Percentiles rank a stretch among this genome's conserved stretches.
Evolutionary conservation across 1,140 invertebrate genomes (phyloP).

Genomic region (Anastrepha obliqua): DNA sequence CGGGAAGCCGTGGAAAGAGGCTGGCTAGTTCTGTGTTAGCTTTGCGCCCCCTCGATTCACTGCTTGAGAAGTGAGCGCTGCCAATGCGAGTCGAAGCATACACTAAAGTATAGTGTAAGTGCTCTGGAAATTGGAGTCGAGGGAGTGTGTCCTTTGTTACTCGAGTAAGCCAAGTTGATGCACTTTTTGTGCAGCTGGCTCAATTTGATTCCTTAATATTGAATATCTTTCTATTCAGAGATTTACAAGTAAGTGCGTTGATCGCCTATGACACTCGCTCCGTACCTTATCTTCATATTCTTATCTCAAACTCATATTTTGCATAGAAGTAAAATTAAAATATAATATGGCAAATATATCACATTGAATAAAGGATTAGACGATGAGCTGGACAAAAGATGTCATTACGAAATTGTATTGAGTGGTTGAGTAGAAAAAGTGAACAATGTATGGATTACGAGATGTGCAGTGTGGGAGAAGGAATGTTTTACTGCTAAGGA

Average conservation of each 20-base stretch:
- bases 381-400: neutral
- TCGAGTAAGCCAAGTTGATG: slow-evolving; percentile 42
- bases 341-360: slow-evolving; percentile 5
- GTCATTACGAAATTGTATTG: neutral
- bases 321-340: slow-evolving; percentile 41
- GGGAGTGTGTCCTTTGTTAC: neutral
- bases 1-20: no score
- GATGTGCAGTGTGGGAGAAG: no score
- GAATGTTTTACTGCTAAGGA: no score
- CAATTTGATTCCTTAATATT: slow-evolving; percentile 44
- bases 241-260: slow-evolving; percentile 33
- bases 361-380: neutral
- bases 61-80: neutral
- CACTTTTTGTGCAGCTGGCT: slow-evolving; percentile 28
- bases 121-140: neutral
- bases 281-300: neutral
- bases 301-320: neutral
- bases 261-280: neutral
- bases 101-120: no score
- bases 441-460: no score
- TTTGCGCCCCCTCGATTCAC: neutral
- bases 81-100: neutral
- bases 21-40: neutral
- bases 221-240: slow-evolving; percentile 43
- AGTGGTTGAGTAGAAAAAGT: no score